A percentile compares a stretch with the other conserved stretches of the same genome.
Conservation (phyloP, 2,888 invertebrate genomes). For the Dermolepida albohirtum region DNA sequence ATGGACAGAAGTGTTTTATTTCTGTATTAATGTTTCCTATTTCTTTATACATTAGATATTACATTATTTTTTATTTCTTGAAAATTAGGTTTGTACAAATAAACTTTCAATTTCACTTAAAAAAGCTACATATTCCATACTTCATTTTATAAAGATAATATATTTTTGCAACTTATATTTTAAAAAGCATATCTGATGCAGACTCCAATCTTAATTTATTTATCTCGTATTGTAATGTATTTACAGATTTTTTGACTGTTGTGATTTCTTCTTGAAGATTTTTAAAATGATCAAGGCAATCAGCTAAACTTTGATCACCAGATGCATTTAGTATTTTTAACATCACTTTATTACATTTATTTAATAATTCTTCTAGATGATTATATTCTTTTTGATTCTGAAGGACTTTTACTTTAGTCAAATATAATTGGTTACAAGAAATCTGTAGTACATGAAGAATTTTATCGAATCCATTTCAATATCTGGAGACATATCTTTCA, state of each 20-base stretch:
- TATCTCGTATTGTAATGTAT: neutral
- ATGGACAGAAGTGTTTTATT: no score
- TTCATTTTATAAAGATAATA: no score
- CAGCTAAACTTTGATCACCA: constrained; percentile 1
- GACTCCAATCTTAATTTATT: constrained; percentile 18
- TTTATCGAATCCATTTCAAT: constrained; percentile 1
- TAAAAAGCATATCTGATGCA: constrained; percentile 14
- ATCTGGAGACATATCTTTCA: constrained; percentile 16
- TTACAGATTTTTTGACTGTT: constrained; percentile 3
- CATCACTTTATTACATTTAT: constrained; percentile 5
- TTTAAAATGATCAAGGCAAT: neutral
- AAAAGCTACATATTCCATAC: no score
- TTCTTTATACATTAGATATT: no score
- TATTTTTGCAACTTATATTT: neutral
- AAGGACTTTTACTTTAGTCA: constrained; percentile 6
- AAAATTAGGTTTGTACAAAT: no score
- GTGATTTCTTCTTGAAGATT: neutral
- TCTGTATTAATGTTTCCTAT: no score
- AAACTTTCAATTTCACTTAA: no score
- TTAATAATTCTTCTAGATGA: constrained; percentile 1
- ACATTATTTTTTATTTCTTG: no score
- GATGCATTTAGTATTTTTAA: constrained; percentile 11
- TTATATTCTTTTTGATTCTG: constrained; percentile 10
- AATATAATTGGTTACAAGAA: constrained; percentile 13
- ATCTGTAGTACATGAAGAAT: neutral